Evolutionary conservation across 2,888 invertebrate species (phyloP).

Genomic region (Mechanitis messenoides): DNA sequence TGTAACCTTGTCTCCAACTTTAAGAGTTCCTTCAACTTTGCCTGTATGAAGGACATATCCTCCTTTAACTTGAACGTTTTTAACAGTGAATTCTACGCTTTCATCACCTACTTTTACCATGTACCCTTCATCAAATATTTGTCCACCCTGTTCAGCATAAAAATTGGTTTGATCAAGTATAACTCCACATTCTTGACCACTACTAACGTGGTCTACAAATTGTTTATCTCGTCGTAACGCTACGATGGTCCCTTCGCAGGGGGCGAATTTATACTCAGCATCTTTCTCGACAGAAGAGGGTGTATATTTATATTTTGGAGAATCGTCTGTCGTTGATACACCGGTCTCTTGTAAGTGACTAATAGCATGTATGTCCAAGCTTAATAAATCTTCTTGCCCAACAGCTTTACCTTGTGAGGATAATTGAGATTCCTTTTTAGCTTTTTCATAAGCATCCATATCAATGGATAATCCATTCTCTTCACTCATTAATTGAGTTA

Average conservation of each 20-base stretch:
- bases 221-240: slow-evolving; percentile 87
- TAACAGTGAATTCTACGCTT: slow-evolving; percentile 92
- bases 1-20: slow-evolving; percentile 89
- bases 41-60: slow-evolving; percentile 98
- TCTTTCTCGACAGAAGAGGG: slow-evolving; percentile 78
- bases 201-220: slow-evolving; percentile 88
- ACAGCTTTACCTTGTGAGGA: slow-evolving; percentile 91
- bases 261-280: slow-evolving; percentile 85
- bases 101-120: slow-evolving; percentile 89
- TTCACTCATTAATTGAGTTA: slow-evolving; percentile 98
- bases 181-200: slow-evolving; percentile 94
- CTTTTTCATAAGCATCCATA: slow-evolving; percentile 92
- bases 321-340: slow-evolving; percentile 91
- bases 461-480: slow-evolving; percentile 93
- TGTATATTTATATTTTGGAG: slow-evolving; percentile 92
- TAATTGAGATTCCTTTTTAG: slow-evolving; percentile 92
- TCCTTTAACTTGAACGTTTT: slow-evolving; percentile 95
- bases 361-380: slow-evolving; percentile 96
- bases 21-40: slow-evolving; percentile 87
- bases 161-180: slow-evolving; percentile 94
- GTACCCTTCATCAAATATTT: slow-evolving; percentile 97
- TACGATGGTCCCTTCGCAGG: slow-evolving; percentile 85
- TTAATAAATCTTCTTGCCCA: slow-evolving; percentile 88
- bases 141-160: slow-evolving; percentile 99
- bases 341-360: slow-evolving; percentile 88